These are phyloP conservation scores for Gobiocypris rarus DNA, from an alignment of 2,113 vertebrate species.

Conservation along the genomic window DNA sequence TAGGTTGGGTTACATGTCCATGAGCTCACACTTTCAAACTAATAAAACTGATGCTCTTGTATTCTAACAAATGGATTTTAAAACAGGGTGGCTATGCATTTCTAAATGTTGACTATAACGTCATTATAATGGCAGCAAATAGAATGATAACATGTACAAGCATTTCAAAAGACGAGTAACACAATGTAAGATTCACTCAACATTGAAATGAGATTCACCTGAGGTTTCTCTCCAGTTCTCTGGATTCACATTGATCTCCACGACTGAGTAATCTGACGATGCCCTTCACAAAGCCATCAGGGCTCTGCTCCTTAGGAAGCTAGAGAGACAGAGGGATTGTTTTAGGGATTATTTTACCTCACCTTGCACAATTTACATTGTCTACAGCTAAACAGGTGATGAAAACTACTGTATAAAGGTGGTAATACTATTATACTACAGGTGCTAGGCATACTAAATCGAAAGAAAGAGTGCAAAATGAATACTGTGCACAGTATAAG, in stretches of 20 bases:
- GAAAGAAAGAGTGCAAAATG: background rate
- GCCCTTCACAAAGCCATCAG: conserved; percentile 83
- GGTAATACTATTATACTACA: no score
- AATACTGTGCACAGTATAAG: no score
- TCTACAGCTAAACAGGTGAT: background rate
- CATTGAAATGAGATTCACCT: conserved; percentile 70
- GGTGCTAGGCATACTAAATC: no score
- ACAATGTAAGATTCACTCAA: background rate
- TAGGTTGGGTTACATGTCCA: background rate
- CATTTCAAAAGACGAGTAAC: background rate
- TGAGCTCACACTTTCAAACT: background rate
- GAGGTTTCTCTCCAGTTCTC: conserved; percentile 82
- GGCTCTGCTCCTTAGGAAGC: conserved; percentile 85
- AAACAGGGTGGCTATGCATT: background rate
- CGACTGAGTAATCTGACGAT: conserved; percentile 83
- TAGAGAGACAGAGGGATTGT: conserved; percentile 55
- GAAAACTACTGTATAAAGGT: background rate
- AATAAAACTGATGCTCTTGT: background rate
- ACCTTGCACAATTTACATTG: background rate
- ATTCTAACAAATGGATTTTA: background rate
- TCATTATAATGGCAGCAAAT: no score
- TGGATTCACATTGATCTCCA: conserved; percentile 78
- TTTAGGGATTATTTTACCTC: background rate
- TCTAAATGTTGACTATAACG: background rate
- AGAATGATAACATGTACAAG: background rate